A percentile compares a stretch with the other conserved stretches of the same genome.
Evolutionary conservation across 2,888 invertebrate genomes (phyloP).

Genomic region (Eumerus sabulonum): DNA sequence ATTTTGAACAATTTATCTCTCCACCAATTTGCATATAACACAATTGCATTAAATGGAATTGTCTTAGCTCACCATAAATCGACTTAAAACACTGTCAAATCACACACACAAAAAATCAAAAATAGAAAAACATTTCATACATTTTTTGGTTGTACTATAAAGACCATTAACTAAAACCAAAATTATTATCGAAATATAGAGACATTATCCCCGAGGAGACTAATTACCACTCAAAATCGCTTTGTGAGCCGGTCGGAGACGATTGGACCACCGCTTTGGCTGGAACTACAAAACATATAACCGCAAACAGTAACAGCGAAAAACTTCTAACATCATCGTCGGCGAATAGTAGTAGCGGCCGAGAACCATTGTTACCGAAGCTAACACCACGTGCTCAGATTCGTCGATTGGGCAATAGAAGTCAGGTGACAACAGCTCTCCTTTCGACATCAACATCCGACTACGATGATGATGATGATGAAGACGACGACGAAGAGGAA

Average conservation of each 20-base stretch:
- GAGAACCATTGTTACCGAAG: constrained; percentile 81
- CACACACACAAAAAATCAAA: constrained; percentile 25
- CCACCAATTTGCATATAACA: constrained; percentile 32
- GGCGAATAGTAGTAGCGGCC: constrained; percentile 74
- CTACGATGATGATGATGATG: constrained; percentile 75
- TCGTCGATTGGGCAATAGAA: constrained; percentile 82
- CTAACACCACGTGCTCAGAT: constrained; percentile 82
- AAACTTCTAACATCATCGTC: constrained; percentile 62
- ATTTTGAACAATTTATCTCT: too few relatives aligned
- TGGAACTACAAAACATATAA: constrained; percentile 75
- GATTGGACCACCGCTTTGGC: constrained; percentile 78
- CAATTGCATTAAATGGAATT: constrained; percentile 51
- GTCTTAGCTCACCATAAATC: constrained; percentile 14
- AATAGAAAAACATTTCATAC: constrained; percentile 4
- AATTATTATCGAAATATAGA: constrained; percentile 73
- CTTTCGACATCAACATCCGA: constrained; percentile 83
- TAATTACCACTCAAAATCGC: constrained; percentile 81
- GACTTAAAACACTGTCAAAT: constrained; percentile 11
- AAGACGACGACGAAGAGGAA: constrained; percentile 76
- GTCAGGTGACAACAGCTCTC: constrained; percentile 80
- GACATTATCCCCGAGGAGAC: constrained; percentile 88
- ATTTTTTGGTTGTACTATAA: background rate
- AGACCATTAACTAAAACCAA: constrained; percentile 5
- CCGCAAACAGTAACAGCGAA: constrained; percentile 71
- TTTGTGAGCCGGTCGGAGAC: constrained; percentile 81